phyloP scores from a whole-genome alignment of 2,888 invertebrate species.

The Autographa gamma region DNA sequence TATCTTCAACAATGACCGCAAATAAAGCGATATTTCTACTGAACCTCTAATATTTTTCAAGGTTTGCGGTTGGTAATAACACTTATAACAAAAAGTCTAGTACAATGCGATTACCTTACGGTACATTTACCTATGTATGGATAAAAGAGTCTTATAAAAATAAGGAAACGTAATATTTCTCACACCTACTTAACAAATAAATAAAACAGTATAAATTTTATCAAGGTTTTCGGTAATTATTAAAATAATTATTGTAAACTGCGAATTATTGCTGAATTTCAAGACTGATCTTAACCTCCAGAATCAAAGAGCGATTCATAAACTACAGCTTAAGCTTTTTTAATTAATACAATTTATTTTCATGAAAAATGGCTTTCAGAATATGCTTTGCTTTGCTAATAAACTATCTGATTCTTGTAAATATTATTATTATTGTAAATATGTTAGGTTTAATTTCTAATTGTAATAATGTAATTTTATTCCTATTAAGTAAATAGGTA shows the following conservation, averaged over 20 bases:
- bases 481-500: too few species aligned
- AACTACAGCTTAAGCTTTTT: too few species aligned
- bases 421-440: too few species aligned
- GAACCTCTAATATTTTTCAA: constrained; percentile 66
- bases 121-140: constrained; percentile 12
- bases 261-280: too few species aligned
- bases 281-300: too few species aligned
- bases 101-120: constrained; percentile 52
- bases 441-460: too few species aligned
- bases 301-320: too few species aligned
- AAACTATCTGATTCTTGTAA: too few species aligned
- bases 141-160: constrained; percentile 9
- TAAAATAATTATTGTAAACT: background rate
- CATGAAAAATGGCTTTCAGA: too few species aligned
- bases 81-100: constrained; percentile 55
- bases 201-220: constrained; percentile 6
- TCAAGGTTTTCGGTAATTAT: background rate
- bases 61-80: constrained; percentile 57
- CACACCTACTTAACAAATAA: constrained; percentile 10
- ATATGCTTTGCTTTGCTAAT: too few species aligned
- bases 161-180: constrained; percentile 14
- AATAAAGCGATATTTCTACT: constrained; percentile 69
- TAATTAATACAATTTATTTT: too few species aligned
- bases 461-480: too few species aligned
- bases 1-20: constrained; percentile 77